Conservation (phyloP, 2,797 vertebrate species). For the Pangasius larnaudii region DNA sequence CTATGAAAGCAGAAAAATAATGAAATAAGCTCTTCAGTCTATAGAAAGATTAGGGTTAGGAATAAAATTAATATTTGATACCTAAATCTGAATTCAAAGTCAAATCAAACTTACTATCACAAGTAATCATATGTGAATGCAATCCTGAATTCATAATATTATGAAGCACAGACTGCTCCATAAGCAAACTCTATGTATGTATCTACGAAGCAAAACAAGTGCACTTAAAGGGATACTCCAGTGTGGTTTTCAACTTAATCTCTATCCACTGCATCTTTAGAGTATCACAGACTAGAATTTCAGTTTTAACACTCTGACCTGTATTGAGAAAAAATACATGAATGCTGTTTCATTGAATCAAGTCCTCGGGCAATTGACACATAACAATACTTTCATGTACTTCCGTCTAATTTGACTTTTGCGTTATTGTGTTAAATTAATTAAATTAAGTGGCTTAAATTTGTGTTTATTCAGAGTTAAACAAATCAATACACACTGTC, state of each 20-base stretch:
- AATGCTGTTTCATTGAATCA: too few species aligned
- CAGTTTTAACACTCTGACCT: too few species aligned
- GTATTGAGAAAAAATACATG: too few species aligned
- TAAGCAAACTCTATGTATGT: too few species aligned
- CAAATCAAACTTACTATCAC: not conserved
- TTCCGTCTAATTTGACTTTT: not conserved
- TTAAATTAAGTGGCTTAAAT: not conserved
- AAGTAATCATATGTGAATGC: not conserved
- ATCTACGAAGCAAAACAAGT: too few species aligned
- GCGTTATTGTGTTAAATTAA: not conserved
- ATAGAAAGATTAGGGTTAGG: not conserved
- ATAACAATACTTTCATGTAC: not conserved
- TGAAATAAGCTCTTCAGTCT: not conserved
- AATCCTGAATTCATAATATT: not conserved
- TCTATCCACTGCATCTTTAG: too few species aligned
- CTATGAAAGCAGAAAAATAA: not conserved
- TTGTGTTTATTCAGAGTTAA: not conserved
- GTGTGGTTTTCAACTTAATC: too few species aligned
- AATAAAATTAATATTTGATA: not conserved
- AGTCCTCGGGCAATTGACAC: not conserved
- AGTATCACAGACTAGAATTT: too few species aligned
- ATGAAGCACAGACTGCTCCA: too few species aligned
- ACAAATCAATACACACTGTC: too few species aligned
- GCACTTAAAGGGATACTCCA: too few species aligned
- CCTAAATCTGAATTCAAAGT: not conserved